Evolutionary conservation across 2,888 invertebrate genomes (phyloP).

Genomic region (Raillietiella orientalis): DNA sequence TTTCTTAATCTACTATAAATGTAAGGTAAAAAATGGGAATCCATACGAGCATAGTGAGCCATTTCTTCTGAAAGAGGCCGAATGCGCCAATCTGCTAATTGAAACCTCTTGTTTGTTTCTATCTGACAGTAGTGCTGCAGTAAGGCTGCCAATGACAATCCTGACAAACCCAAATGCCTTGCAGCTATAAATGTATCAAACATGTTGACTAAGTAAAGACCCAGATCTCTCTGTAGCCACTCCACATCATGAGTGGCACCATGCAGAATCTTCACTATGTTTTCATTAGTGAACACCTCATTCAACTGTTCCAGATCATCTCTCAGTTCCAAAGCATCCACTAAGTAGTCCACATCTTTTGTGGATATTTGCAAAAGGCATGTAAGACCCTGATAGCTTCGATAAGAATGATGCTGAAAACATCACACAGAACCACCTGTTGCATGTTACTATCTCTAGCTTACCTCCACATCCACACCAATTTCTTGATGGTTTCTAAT

Average conservation of each 20-base stretch:
- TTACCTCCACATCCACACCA: conserved; percentile 43
- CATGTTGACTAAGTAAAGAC: conserved; percentile 78
- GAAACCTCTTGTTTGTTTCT: conserved; percentile 56
- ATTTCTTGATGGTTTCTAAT: conserved; percentile 32
- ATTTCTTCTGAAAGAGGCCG: conserved; percentile 51
- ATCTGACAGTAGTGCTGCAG: conserved; percentile 42
- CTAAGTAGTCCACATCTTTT: conserved; percentile 39
- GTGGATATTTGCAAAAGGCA: conserved; percentile 29
- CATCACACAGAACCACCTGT: conserved; percentile 4
- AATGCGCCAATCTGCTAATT: conserved; percentile 80
- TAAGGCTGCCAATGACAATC: conserved; percentile 35
- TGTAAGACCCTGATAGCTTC: conserved; percentile 72
- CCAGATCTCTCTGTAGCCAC: conserved; percentile 86
- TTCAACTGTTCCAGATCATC: conserved; percentile 50
- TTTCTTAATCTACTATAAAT: conserved; percentile 47
- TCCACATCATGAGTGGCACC: conserved; percentile 57
- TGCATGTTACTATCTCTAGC: background rate
- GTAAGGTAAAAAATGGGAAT: conserved; percentile 77
- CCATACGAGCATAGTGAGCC: conserved; percentile 53
- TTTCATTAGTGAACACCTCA: conserved; percentile 58
- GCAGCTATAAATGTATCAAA: conserved; percentile 85
- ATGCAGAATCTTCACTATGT: conserved; percentile 73
- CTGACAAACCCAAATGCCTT: conserved; percentile 28
- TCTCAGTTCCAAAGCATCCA: conserved; percentile 58
- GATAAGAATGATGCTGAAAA: conserved; percentile 48